Evolutionary conservation across 2,888 invertebrate genomes (phyloP), one percentile per base, ranked within the genome.

Genomic region (Leptopilina myrica): DNA sequence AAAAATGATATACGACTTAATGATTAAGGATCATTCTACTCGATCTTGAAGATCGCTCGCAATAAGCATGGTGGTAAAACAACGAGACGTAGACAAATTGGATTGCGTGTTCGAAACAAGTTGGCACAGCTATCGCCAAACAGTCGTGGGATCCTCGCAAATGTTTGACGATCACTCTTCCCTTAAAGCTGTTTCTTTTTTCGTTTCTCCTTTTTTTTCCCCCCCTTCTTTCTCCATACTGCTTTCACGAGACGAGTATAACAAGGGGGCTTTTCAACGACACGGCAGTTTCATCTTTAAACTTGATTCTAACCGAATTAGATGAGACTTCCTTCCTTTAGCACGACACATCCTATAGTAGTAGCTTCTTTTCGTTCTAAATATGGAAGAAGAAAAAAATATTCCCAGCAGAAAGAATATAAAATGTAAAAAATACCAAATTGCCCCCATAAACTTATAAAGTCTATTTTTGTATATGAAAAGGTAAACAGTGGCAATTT

Each of bases 41-140:
- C 69, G 69, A 73, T 73, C 49, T 73, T 73, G 67, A 69, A 53
- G 49, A 69, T 73, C n/a, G 69, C 53, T 73, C 9, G 33, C 26
- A 14, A 73, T 49, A 53, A 20, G 26, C 9, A 11, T 80, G 80
- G 83, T 82, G 83, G 82, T 80, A 81, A 90, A 90, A 90, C 90
- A 90, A 91, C 90, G 89, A 91, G 90, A 90, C 91, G 87, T 87
- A 90, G 91, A 91, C 91, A 91, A 91, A 91, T 91, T 91, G 90
- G 90, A 85, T 91, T 88, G 91, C 91, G 91, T 91, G 91, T 86
- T 88, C 79, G 87, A 90, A 90, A 90, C 90, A 89, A 91, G 91
- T 91, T 91, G 91, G 91, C 91, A 91, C 90, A 91, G 90, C 90
- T 90, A 91, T 91, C 91, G 90, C 91, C 90, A 90, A 90, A 90